Percentiles rank a stretch among this genome's conserved stretches.
These are phyloP conservation scores for Zonotrichia albicollis DNA, from an alignment of 2,797 vertebrate genomes.

Conservation along the genomic window DNA sequence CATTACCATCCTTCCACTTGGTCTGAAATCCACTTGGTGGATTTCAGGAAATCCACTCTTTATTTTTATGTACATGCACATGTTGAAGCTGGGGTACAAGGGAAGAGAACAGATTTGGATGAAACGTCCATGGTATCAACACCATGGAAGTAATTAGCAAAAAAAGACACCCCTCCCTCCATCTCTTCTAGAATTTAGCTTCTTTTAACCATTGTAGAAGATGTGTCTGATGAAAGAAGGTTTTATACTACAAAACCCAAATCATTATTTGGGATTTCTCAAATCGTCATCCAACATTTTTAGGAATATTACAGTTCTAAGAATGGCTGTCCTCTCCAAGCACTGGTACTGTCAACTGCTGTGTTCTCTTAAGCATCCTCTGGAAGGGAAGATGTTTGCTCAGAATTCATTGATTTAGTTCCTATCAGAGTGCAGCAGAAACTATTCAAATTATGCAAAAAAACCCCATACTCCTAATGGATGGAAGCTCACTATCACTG, in stretches of 20 bases:
- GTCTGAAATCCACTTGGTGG: too few relatives aligned
- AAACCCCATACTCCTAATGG: not conserved
- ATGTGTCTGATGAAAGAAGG: not conserved
- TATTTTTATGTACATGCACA: not conserved
- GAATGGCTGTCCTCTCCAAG: not conserved
- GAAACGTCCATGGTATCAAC: not conserved
- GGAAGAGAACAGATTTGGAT: not conserved
- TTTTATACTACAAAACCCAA: not conserved
- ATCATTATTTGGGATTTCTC: not conserved
- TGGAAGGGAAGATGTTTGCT: not conserved
- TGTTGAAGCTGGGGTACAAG: not conserved
- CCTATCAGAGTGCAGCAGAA: slow-evolving; percentile 8
- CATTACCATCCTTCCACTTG: not conserved
- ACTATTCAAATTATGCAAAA: slow-evolving; percentile 11
- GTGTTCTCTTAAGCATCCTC: not conserved
- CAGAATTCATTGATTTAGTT: not conserved
- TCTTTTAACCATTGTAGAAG: not conserved
- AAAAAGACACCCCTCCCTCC: not conserved
- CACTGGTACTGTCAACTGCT: not conserved
- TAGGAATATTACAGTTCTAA: not conserved
- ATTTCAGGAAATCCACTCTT: not conserved
- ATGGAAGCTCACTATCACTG: not conserved
- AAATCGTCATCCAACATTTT: not conserved
- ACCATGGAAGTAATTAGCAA: not conserved
- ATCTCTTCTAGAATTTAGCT: not conserved